phyloP scores from a whole-genome alignment of 64 coral and sea anemone species.

The Porites lutea region DNA sequence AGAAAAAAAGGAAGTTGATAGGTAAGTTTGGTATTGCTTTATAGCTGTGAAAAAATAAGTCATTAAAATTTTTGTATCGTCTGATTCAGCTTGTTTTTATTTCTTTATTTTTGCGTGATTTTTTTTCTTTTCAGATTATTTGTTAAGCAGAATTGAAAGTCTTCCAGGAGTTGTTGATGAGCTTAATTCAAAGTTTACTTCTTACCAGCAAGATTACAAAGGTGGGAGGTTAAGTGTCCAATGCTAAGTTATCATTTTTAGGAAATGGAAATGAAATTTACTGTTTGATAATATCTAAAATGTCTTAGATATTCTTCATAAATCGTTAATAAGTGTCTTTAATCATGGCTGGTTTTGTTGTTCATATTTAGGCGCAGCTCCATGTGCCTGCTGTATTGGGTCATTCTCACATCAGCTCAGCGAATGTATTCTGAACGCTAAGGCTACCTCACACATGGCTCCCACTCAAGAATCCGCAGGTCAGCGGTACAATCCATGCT shows the following conservation, averaged over 20 bases:
- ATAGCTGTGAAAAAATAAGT: no score
- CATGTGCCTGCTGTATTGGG: not conserved
- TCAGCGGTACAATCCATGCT: not conserved
- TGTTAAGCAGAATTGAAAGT: slow-evolving; percentile 40
- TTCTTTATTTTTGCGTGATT: no score
- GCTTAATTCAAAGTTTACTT: slow-evolving; percentile 41
- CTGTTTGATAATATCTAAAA: not conserved
- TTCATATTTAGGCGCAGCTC: not conserved
- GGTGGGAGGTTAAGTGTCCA: not conserved
- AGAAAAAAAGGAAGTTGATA: no score
- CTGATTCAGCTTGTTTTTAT: no score
- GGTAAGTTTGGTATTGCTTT: no score
- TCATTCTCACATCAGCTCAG: slow-evolving; percentile 72
- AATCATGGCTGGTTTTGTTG: not conserved
- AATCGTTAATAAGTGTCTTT: no score
- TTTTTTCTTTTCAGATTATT: slow-evolving; percentile 27
- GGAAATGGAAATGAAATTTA: not conserved
- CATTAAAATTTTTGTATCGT: no score
- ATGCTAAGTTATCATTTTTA: not conserved
- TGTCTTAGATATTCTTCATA: no score
- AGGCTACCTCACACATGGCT: slow-evolving; percentile 87
- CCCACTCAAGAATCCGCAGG: slow-evolving; percentile 82
- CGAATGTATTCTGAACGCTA: slow-evolving; percentile 75
- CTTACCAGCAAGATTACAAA: slow-evolving; percentile 39
- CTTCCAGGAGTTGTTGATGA: slow-evolving; percentile 33